Evolutionary conservation across 2,797 vertebrate species (phyloP).

Genomic region (Tapirus indicus): DNA sequence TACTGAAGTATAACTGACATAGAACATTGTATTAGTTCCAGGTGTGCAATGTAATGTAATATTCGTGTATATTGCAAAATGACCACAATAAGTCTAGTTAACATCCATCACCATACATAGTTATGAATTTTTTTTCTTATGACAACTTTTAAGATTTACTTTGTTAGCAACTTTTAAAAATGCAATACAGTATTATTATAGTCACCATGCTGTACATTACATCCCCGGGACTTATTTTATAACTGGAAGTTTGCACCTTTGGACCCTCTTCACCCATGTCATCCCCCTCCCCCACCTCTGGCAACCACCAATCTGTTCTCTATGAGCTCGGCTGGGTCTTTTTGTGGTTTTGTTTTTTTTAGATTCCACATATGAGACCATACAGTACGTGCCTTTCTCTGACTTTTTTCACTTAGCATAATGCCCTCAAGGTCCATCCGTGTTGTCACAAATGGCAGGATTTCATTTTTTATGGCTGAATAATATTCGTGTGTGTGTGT

Average conservation of each 20-base stretch:
- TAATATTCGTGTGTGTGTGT: fast-evolving
- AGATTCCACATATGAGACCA: not conserved
- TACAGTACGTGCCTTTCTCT: not conserved
- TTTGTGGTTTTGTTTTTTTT: too few species aligned
- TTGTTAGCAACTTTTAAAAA: not conserved
- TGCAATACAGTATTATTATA: too few species aligned
- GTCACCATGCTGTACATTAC: fast-evolving
- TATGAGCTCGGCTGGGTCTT: too few species aligned
- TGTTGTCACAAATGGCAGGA: not conserved
- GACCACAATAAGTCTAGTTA: not conserved
- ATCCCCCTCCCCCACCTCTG: fast-evolving
- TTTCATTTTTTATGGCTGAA: fast-evolving
- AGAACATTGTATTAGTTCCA: not conserved
- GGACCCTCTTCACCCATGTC: not conserved
- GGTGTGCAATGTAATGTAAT: not conserved
- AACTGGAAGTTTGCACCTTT: not conserved
- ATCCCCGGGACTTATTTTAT: fast-evolving
- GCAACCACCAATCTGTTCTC: not conserved
- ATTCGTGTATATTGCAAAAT: not conserved
- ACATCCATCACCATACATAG: not conserved
- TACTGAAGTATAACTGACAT: not conserved
- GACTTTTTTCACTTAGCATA: not conserved
- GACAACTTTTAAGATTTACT: not conserved
- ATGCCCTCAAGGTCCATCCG: not conserved
- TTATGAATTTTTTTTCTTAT: not conserved